Conservation (phyloP, 2,888 invertebrate genomes). For the Apoderus coryli region DNA sequence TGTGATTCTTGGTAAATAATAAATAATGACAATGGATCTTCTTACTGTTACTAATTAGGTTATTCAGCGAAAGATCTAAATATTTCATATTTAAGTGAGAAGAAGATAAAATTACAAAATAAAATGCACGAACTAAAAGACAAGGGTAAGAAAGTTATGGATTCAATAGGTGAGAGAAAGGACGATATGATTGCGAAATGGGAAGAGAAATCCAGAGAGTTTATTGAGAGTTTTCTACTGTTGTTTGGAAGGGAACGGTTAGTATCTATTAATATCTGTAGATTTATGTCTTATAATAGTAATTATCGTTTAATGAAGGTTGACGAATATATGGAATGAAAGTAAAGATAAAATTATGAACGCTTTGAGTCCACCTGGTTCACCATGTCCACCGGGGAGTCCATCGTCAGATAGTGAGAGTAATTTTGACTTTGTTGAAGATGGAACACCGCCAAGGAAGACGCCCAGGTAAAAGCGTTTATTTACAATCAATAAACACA, state of each 20-base stretch:
- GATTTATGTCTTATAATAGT: neutral
- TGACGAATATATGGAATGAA: constrained; percentile 86
- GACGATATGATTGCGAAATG: constrained; percentile 88
- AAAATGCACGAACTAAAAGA: constrained; percentile 94
- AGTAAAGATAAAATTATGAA: constrained; percentile 56
- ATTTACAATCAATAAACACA: too few species aligned
- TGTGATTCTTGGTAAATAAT: too few species aligned
- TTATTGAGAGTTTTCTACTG: constrained; percentile 89
- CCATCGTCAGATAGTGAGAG: constrained; percentile 27
- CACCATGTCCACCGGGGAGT: constrained; percentile 39
- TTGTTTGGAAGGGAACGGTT: constrained; percentile 76
- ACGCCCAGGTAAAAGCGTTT: constrained; percentile 21
- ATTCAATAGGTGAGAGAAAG: constrained; percentile 66
- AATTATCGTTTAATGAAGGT: constrained; percentile 15
- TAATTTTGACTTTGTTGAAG: constrained; percentile 27
- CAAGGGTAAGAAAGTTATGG: constrained; percentile 79
- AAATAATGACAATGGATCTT: too few species aligned
- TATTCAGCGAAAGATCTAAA: constrained; percentile 98
- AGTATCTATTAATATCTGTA: constrained; percentile 2
- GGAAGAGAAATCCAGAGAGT: constrained; percentile 96
- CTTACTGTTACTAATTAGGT: too few species aligned
- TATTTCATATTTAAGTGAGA: constrained; percentile 94
- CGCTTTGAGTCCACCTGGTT: constrained; percentile 81
- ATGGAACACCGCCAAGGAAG: constrained; percentile 29
- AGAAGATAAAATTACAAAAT: constrained; percentile 91